Percentiles rank a stretch among this genome's conserved stretches.
Evolutionary conservation across 2,797 vertebrate genomes (phyloP).

Genomic region (Hydrophis major): DNA sequence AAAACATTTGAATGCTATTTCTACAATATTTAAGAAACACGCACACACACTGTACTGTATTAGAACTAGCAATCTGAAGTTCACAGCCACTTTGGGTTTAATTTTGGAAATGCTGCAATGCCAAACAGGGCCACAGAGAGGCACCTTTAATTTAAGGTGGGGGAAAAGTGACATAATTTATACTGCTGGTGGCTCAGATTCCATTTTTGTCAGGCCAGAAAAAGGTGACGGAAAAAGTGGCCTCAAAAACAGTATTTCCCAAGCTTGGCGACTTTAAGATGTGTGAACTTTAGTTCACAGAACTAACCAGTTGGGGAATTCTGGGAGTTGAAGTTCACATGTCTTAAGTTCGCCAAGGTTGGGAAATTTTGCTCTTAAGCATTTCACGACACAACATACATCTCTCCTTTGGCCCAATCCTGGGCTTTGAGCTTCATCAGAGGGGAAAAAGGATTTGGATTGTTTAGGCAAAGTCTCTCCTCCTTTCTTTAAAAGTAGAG

Average conservation of each 20-base stretch:
- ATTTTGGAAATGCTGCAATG: neutral
- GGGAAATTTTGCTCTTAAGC: neutral
- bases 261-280: neutral
- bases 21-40: neutral
- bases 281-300: neutral
- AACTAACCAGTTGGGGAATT: neutral
- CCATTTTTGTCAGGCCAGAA: neutral
- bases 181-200: neutral
- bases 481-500: neutral
- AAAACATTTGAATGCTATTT: neutral
- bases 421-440: neutral
- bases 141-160: neutral
- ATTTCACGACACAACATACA: neutral
- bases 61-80: neutral
- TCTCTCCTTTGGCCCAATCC: neutral
- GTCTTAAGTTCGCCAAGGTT: neutral
- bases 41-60: neutral
- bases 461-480: neutral
- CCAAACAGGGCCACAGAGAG: neutral
- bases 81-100: neutral
- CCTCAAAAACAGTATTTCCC: neutral
- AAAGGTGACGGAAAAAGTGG: neutral
- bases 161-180: neutral
- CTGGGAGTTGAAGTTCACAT: neutral
- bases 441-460: neutral